These are phyloP conservation scores for Zoroaster sp. DNA, from an alignment of 53 echinoderm and acorn worm genomes.

Conservation along the genomic window DNA sequence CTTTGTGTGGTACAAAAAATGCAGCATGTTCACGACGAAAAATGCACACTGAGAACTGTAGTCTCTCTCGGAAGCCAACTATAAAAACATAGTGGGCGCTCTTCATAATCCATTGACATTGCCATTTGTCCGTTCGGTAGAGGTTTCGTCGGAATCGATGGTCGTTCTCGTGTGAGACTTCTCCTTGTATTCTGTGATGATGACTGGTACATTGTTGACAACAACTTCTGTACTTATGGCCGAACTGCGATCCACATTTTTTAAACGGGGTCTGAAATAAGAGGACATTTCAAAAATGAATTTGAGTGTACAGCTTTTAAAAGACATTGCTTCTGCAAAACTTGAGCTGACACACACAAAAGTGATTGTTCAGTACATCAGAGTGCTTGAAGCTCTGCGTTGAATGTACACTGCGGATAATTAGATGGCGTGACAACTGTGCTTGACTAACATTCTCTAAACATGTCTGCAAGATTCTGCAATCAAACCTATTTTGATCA, in stretches of 20 bases:
- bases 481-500: too few relatives aligned
- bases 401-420: too few relatives aligned
- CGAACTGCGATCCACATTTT: slow-evolving; percentile 92
- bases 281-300: too few relatives aligned
- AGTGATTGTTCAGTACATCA: too few relatives aligned
- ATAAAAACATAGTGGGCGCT: slow-evolving; percentile 24
- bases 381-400: too few relatives aligned
- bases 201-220: slow-evolving; percentile 90
- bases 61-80: neutral
- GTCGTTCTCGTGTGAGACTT: slow-evolving; percentile 75
- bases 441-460: too few relatives aligned
- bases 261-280: slow-evolving; percentile 93
- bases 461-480: too few relatives aligned
- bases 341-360: too few relatives aligned
- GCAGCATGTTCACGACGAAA: slow-evolving; percentile 29
- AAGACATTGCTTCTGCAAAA: too few relatives aligned
- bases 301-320: too few relatives aligned
- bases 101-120: slow-evolving; percentile 60
- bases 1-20: slow-evolving; percentile 19
- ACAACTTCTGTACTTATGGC: slow-evolving; percentile 89
- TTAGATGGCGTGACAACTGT: too few relatives aligned
- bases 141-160: slow-evolving; percentile 1
- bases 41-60: neutral
- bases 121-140: slow-evolving; percentile 49
- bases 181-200: slow-evolving; percentile 93